phyloP scores from a whole-genome alignment of 2,888 invertebrate species.

The Apodemia duryi region DNA sequence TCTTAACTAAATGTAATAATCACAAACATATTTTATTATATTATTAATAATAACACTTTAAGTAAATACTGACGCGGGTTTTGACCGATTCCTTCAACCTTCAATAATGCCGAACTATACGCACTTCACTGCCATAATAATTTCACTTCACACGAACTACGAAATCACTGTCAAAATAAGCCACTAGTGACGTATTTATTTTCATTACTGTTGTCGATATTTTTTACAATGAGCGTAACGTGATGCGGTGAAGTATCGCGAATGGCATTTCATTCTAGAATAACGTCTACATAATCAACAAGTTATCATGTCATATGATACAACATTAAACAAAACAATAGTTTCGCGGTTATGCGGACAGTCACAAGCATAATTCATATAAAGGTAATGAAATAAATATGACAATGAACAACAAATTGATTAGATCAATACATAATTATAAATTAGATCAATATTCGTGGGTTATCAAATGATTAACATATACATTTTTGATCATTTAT shows the following conservation, averaged over 20 bases:
- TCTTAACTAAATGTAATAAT: not conserved
- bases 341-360: slow-evolving; percentile 22
- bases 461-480: not conserved
- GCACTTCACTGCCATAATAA: slow-evolving; percentile 20
- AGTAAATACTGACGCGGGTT: slow-evolving; percentile 6
- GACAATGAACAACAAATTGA: not conserved
- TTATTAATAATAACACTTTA: not conserved
- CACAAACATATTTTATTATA: slow-evolving; percentile 17
- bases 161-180: slow-evolving; percentile 22
- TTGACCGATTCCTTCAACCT: not conserved
- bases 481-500: too few species aligned
- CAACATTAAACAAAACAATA: slow-evolving; percentile 49
- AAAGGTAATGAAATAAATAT: slow-evolving; percentile 10
- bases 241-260: slow-evolving; percentile 20
- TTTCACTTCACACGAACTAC: slow-evolving; percentile 21
- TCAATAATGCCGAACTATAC: slow-evolving; percentile 1
- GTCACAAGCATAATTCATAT: not conserved
- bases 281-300: slow-evolving; percentile 37
- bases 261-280: slow-evolving; percentile 24
- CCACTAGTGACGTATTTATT: slow-evolving; percentile 24
- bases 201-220: slow-evolving; percentile 25
- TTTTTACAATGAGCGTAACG: slow-evolving; percentile 16
- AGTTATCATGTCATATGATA: slow-evolving; percentile 55
- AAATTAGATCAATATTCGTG: too few species aligned
- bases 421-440: not conserved